Conservation (phyloP, 2,888 invertebrate species). For the Agrochola lota region DNA sequence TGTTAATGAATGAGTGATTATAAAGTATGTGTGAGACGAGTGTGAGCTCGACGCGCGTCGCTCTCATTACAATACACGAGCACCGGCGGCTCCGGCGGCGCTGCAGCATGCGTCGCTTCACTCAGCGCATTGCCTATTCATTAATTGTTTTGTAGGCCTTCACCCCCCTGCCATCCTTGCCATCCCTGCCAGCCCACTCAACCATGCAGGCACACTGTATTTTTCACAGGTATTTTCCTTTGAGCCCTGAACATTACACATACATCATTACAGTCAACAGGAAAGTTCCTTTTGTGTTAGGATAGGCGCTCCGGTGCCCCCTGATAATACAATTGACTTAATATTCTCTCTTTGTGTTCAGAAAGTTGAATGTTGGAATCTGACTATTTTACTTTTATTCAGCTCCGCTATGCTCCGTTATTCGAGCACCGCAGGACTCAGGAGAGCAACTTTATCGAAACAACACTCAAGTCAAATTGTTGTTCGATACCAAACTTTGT, state of each 20-base stretch:
- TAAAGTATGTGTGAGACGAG: not conserved
- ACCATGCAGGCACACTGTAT: not conserved
- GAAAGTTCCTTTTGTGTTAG: not conserved
- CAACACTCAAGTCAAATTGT: constrained; percentile 34
- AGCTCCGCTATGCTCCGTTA: constrained; percentile 21
- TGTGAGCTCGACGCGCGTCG: constrained; percentile 2
- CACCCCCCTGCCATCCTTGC: not conserved
- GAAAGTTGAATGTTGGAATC: constrained; percentile 35
- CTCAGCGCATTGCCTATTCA: constrained; percentile 50
- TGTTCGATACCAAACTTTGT: constrained; percentile 47
- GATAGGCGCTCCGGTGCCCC: not conserved
- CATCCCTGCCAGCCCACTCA: too few relatives aligned
- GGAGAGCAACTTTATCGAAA: constrained; percentile 37
- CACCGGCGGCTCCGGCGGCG: not conserved
- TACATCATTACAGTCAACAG: constrained; percentile 25
- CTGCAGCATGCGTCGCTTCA: constrained; percentile 7
- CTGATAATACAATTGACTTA: constrained; percentile 30
- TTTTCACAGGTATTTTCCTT: not conserved
- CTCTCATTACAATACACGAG: constrained; percentile 1
- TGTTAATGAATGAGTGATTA: constrained; percentile 30
- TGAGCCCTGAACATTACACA: constrained; percentile 1
- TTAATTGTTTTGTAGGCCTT: constrained; percentile 31
- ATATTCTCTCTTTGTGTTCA: constrained; percentile 43
- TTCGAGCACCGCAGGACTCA: constrained; percentile 21
- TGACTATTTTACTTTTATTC: constrained; percentile 24